phyloP scores from a whole-genome alignment of 2,797 vertebrate species.

The Anolis apletophallus region DNA sequence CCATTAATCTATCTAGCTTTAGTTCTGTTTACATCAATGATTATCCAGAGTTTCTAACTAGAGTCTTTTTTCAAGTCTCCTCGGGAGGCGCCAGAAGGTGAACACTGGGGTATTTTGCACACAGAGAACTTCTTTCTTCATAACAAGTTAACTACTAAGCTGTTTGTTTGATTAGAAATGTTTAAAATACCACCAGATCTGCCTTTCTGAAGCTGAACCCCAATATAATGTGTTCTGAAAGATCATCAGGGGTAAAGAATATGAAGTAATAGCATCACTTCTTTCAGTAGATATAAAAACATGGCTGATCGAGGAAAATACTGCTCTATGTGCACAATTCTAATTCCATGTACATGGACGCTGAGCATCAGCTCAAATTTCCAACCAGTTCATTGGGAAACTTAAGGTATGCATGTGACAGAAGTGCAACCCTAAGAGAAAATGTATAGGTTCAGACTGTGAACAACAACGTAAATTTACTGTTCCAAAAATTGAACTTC shows the following conservation, averaged over 20 bases:
- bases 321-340: too few relatives aligned
- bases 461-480: neutral
- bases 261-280: too few relatives aligned
- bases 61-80: neutral
- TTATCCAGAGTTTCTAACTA: neutral
- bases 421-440: neutral
- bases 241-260: too few relatives aligned
- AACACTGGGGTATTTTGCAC: neutral
- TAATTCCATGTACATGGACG: neutral
- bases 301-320: too few relatives aligned
- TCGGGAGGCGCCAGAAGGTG: neutral
- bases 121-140: neutral
- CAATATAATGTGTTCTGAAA: too few relatives aligned
- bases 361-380: neutral
- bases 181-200: neutral
- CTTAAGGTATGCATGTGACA: neutral
- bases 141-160: neutral
- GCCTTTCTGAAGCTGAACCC: neutral
- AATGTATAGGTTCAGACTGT: too few relatives aligned
- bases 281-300: too few relatives aligned
- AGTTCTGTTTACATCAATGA: too few relatives aligned
- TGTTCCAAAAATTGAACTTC: neutral
- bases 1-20: too few relatives aligned
- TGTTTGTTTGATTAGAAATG: neutral
- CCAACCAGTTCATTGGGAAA: neutral